phyloP scores from a whole-genome alignment of 2,888 invertebrate genomes.

The Gordius sp. region DNA sequence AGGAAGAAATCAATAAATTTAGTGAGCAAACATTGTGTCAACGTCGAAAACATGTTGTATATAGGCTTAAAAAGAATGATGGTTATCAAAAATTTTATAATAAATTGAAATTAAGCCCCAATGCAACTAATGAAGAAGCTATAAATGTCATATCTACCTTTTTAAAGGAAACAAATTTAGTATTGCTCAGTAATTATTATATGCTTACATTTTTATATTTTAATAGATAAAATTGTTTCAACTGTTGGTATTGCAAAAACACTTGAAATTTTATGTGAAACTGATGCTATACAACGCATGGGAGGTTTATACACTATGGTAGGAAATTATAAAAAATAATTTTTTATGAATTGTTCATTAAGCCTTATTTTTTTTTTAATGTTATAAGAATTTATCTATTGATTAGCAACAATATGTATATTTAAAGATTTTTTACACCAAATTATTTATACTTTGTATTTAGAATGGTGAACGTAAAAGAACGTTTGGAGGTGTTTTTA shows the following conservation, averaged over 20 bases:
- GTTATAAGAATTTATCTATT: too few species aligned
- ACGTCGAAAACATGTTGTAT: not conserved
- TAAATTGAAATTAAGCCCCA: not conserved
- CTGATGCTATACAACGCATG: not conserved
- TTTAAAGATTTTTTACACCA: too few species aligned
- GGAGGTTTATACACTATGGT: constrained; percentile 5
- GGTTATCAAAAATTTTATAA: constrained; percentile 9
- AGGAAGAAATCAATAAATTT: not conserved
- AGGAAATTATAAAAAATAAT: too few species aligned
- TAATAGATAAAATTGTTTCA: not conserved
- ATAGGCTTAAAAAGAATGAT: not conserved
- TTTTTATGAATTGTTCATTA: too few species aligned
- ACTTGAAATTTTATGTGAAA: constrained; percentile 4
- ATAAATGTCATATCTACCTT: not conserved
- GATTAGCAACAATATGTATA: too few species aligned
- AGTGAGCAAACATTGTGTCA: not conserved
- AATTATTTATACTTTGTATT: too few species aligned
- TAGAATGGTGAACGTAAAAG: not conserved
- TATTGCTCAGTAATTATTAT: not conserved
- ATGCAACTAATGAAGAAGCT: not conserved
- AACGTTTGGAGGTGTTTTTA: constrained; percentile 6
- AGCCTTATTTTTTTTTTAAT: too few species aligned
- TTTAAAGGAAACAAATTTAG: constrained; percentile 4
- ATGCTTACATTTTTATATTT: not conserved
- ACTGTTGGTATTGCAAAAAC: not conserved